These are phyloP conservation scores for Morpho helenor DNA, from an alignment of 2,888 invertebrate species.

Conservation along the genomic window DNA sequence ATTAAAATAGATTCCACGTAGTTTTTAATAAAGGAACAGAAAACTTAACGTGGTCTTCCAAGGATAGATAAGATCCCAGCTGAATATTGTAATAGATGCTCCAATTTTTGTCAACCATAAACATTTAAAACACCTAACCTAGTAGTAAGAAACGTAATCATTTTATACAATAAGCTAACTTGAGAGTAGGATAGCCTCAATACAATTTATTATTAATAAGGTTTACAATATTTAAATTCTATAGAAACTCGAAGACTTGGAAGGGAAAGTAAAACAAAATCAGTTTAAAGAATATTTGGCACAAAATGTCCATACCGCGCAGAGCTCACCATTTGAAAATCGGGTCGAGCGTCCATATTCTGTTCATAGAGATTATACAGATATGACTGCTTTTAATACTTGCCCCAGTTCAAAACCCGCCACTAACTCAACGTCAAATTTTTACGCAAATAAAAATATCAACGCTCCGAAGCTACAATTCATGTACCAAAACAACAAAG, in stretches of 20 bases:
- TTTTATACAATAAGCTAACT: too few relatives aligned
- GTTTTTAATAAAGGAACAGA: too few relatives aligned
- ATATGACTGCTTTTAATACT: conserved; percentile 33
- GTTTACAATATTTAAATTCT: too few relatives aligned
- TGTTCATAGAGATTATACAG: conserved; percentile 40
- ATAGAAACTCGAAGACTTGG: conserved; percentile 56
- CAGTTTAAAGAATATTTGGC: conserved; percentile 67
- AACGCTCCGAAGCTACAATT: conserved; percentile 51
- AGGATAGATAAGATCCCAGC: too few relatives aligned
- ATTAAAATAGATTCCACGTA: too few relatives aligned
- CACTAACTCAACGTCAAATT: conserved; percentile 30
- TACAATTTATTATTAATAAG: too few relatives aligned
- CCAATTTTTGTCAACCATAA: too few relatives aligned
- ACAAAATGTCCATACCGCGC: conserved; percentile 49
- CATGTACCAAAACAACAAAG: conserved; percentile 52
- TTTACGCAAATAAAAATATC: conserved; percentile 29
- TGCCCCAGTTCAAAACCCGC: conserved; percentile 33
- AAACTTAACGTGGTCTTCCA: too few relatives aligned
- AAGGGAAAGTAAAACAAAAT: conserved; percentile 66
- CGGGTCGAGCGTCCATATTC: conserved; percentile 66
- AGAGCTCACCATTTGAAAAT: conserved; percentile 41
- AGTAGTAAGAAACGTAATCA: too few relatives aligned
- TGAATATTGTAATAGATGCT: too few relatives aligned
- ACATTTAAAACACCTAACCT: too few relatives aligned
- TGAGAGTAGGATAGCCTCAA: too few relatives aligned